A percentile compares a stretch with the other conserved stretches of the same genome.
phyloP scores from a whole-genome alignment of 2,888 invertebrate genomes.

The Rotaria sp. region DNA sequence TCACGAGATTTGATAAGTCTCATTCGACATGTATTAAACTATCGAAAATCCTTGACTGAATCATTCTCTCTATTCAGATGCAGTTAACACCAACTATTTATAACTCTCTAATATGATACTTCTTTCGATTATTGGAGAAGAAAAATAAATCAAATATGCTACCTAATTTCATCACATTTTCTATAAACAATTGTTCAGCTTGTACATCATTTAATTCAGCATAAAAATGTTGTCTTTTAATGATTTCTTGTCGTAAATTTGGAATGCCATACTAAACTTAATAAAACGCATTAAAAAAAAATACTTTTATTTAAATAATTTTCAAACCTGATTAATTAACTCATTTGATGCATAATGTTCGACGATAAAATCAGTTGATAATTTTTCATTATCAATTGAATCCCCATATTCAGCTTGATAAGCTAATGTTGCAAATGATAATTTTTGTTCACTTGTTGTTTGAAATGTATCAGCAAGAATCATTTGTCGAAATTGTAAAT shows the following conservation, averaged over 20 bases:
- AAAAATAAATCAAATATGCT: not conserved
- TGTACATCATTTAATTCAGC: constrained; percentile 20
- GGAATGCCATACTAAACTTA: not conserved
- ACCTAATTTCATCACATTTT: constrained; percentile 14
- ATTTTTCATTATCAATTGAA: not conserved
- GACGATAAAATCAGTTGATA: not conserved
- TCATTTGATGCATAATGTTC: constrained; percentile 14
- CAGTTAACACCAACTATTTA: no score
- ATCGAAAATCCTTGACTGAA: no score
- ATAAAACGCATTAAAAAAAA: not conserved
- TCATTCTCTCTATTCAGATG: no score
- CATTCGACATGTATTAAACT: no score
- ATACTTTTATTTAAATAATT: not conserved
- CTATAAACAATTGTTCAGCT: constrained; percentile 12
- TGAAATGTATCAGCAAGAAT: constrained; percentile 15
- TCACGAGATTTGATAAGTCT: no score
- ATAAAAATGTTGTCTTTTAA: not conserved
- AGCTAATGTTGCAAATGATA: not conserved
- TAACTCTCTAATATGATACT: no score
- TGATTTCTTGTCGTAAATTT: not conserved
- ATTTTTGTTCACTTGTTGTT: not conserved
- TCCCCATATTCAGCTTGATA: constrained; percentile 21
- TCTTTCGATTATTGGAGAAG: no score
- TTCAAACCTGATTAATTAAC: not conserved
- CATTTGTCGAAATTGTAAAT: constrained; percentile 30